Percentiles rank a stretch among this genome's conserved stretches.
Evolutionary conservation across 1,140 invertebrate genomes (phyloP).

Genomic region (Bombus superbus): DNA sequence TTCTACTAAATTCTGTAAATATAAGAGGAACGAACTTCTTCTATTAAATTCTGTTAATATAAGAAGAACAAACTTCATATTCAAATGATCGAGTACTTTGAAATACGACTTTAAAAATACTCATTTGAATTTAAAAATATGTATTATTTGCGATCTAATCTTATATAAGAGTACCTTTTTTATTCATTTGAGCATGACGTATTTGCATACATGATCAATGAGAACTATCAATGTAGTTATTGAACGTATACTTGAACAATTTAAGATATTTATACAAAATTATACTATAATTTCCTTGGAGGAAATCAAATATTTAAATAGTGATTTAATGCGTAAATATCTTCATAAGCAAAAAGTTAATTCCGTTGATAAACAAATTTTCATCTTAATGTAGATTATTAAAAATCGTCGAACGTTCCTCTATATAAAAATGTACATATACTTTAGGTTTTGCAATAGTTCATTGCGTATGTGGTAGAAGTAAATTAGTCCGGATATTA

Average conservation of each 20-base stretch:
- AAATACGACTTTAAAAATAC: neutral
- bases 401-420: neutral
- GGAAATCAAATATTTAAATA: neutral
- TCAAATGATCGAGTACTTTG: neutral
- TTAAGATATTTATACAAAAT: too few relatives aligned
- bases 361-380: too few relatives aligned
- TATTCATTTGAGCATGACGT: neutral
- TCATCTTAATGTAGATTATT: too few relatives aligned
- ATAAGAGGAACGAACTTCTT: slow-evolving; percentile 81
- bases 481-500: neutral
- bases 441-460: neutral
- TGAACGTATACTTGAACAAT: too few relatives aligned
- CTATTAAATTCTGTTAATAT: slow-evolving; percentile 86
- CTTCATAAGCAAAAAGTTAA: neutral
- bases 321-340: neutral
- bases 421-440: neutral
- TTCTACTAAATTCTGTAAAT: slow-evolving; percentile 87
- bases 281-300: neutral
- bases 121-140: neutral
- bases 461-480: neutral
- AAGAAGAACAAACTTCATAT: neutral
- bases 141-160: neutral
- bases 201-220: neutral
- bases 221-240: too few relatives aligned
- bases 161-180: neutral